Conservation (phyloP, 2,797 vertebrate species). For the Pempheris klunzingeri region DNA sequence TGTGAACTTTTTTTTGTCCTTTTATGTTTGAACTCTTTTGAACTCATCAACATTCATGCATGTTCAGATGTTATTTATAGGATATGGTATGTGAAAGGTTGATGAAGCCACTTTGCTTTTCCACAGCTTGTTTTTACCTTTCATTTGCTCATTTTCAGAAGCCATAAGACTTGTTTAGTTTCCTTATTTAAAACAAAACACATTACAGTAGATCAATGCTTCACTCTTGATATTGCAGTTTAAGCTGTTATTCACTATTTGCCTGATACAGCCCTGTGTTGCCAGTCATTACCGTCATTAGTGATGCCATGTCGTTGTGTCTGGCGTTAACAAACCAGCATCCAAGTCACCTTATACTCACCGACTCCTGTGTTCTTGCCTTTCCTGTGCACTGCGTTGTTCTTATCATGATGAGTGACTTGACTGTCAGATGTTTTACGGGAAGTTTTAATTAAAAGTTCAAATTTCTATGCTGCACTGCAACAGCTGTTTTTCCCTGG, state of each 20-base stretch:
- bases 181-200: not conserved
- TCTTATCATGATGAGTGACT: not conserved
- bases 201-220: not conserved
- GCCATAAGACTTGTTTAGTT: not conserved
- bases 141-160: not conserved
- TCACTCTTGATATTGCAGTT: not conserved
- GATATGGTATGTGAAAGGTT: not conserved
- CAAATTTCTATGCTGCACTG: not conserved
- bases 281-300: not conserved
- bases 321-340: conserved; percentile 4
- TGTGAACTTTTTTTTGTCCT: too few relatives aligned
- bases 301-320: not conserved
- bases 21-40: not conserved
- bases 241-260: not conserved
- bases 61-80: not conserved
- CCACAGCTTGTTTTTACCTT: not conserved
- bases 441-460: not conserved
- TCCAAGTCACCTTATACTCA: not conserved
- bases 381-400: not conserved
- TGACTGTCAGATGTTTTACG: not conserved
- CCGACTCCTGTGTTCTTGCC: not conserved
- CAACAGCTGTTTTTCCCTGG: not conserved
- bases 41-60: not conserved
- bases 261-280: not conserved
- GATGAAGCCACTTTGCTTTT: not conserved